Conservation (phyloP, 2,888 invertebrate genomes). For the Anthoptus insignis region DNA sequence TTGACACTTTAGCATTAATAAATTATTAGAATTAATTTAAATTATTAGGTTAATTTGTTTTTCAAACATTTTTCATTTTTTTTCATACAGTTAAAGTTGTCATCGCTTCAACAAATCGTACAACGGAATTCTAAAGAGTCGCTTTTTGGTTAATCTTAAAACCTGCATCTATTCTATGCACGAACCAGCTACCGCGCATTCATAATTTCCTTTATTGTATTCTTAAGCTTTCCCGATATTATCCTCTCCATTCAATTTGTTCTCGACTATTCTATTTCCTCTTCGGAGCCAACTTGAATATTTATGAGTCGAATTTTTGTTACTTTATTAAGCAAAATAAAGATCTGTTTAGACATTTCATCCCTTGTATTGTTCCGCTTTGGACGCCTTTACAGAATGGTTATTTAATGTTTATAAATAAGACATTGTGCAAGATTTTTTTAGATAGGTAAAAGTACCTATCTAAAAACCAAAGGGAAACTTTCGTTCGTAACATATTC, state of each 20-base stretch:
- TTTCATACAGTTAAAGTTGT: too few species aligned
- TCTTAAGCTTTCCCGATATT: conserved; percentile 59
- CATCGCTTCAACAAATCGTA: too few species aligned
- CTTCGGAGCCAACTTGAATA: conserved; percentile 64
- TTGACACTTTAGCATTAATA: too few species aligned
- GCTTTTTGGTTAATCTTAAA: too few species aligned
- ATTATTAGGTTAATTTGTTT: too few species aligned
- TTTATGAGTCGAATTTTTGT: conserved; percentile 74
- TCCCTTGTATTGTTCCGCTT: conserved; percentile 44
- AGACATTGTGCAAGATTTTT: conserved; percentile 36
- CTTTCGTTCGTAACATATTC: too few species aligned
- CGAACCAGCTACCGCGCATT: conserved; percentile 31
- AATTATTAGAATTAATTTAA: too few species aligned
- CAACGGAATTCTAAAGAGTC: too few species aligned
- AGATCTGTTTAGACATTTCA: conserved; percentile 49
- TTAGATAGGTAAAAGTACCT: too few species aligned
- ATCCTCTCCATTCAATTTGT: conserved; percentile 67
- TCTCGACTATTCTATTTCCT: conserved; percentile 70
- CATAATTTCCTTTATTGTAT: conserved; percentile 36
- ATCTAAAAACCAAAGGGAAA: too few species aligned
- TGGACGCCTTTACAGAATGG: conserved; percentile 7
- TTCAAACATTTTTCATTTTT: too few species aligned
- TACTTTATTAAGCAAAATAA: conserved; percentile 63
- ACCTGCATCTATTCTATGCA: conserved; percentile 22
- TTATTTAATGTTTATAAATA: conserved; percentile 20